Evolutionary conservation across 2,113 vertebrate species (phyloP).

Genomic region (Cyrtonyx montezumae): DNA sequence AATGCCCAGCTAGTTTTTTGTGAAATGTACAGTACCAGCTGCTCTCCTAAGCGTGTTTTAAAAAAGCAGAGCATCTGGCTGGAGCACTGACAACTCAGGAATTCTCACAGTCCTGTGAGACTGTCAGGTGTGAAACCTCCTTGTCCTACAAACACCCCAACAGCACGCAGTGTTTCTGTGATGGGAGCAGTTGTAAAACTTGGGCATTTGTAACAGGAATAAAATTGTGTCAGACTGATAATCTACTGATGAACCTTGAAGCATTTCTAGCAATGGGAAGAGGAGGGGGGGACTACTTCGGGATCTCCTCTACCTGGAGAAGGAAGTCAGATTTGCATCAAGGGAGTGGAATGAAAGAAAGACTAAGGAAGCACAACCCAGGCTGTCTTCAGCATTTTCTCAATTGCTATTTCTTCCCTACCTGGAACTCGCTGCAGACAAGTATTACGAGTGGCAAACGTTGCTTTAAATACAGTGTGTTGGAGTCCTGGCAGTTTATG

Average conservation of each 20-base stretch:
- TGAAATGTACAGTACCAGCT: neutral
- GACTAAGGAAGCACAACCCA: neutral
- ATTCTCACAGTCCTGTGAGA: neutral
- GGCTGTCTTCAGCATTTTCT: neutral
- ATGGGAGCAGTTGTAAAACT: neutral
- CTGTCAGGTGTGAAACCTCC: neutral
- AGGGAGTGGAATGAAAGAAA: neutral
- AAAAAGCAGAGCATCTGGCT: neutral
- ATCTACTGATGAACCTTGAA: neutral
- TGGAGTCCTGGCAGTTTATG: neutral
- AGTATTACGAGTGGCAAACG: neutral
- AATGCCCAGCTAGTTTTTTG: neutral
- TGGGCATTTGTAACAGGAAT: neutral
- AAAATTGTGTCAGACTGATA: neutral
- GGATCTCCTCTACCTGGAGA: neutral
- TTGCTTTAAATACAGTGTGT: neutral
- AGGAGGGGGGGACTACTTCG: neutral
- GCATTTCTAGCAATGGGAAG: neutral
- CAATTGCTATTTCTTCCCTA: neutral
- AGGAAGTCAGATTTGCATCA: neutral
- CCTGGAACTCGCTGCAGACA: neutral
- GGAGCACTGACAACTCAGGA: neutral
- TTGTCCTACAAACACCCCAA: accelerated
- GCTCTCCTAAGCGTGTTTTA: neutral
- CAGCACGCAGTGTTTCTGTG: neutral